Base-by-base conservation (phyloP, 2,797 vertebrate species). In the Cirrhinus molitorella region DNA sequence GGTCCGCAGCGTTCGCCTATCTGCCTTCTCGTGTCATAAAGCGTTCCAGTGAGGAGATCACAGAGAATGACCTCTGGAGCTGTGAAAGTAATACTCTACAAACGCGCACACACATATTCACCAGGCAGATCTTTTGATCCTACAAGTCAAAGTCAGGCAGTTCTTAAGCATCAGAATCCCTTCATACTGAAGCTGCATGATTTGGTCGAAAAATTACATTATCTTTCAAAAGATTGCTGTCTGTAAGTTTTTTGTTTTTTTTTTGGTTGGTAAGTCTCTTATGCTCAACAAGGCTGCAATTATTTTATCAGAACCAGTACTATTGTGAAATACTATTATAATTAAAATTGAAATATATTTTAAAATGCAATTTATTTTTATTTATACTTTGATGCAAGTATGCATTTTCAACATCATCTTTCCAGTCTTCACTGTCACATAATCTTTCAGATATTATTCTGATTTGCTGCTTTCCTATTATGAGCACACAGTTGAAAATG, bases 41-140 rank as follows among this genome's bases (percentile, higher is more conserved):
- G 25, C 16, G 45, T 57, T 79, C 68, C 31, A 75, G 75, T 68
- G 67, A 72, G 37, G 57, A 68, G 71, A 82, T 79, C 85, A 79
- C n/a, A 75, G 31, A 75, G 71, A 66, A 75, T 81, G 80, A 75
- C 85, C 75, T 86, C 68, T 79, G 65, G 13, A 65, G 55, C 45
- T 13, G 53, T 57, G 73, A 81, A 51, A 28, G 73, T 49, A 80
- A 47, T 61, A 49, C 47, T 53, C 47, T 7, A 14, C 25, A 63
- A 66, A 78, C 6, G n/a, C 37, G 14, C 49, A 57, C 55, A 76
- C 28, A 34, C 63, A 57, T 7, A n/a, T 28, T 45, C 37, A 45
- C 53, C 9, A 7, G 55, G 14, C 25, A 34, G 68, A 73, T 72
- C 68, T 72, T 81, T 72, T 81, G 67, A 81, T 72, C 67, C 37